Base-by-base conservation (phyloP, 2,888 invertebrate species). In the Teleiodes luculella region DNA sequence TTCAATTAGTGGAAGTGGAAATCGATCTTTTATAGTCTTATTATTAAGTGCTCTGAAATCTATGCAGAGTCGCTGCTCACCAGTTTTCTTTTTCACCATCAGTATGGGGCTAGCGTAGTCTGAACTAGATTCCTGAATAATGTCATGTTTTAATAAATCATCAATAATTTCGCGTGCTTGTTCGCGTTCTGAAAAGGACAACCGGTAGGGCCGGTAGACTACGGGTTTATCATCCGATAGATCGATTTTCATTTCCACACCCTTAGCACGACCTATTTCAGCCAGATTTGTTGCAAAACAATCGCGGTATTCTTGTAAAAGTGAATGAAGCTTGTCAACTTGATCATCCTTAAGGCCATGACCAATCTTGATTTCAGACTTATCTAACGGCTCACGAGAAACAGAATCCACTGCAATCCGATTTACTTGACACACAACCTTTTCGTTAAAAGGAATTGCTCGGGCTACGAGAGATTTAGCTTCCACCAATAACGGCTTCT, bases 41-140 rank as follows among this genome's bases (percentile, higher is more conserved):
- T 47, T 60, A 54, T 70, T 72, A 16, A 67, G 47, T 8, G 66
- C 62, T 13, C 69, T 52, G 41, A 57, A 66, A 35, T 68, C 64
- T 0, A 66, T 56, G 24, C 65, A 66, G 0, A 66, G 51, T n/a
- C 65, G 53, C 13, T 56, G 46, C 36, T 62, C 64, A 8, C 0
- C 66, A 62, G 0, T 52, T 59, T 53, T 64, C 63, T 43, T 64
- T 14, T 41, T 59, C 0, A 65, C 60, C 41, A 65, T 39, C 14
- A 65, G 10, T 16, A 65, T 60, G 1, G 62, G 62, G 13, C 61
- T 62, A 3, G 65, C 57, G 45, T 60, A 64, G 8, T 55, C 51
- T 1, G 62, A 64, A 13, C 47, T 53, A 16, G 63, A 63, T 30
- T 62, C 59, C 18, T 57, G 56, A 6, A 66, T 57, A 2, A 66